Conservation (phyloP, 1,140 invertebrate species). For the Vanessa atalanta region DNA sequence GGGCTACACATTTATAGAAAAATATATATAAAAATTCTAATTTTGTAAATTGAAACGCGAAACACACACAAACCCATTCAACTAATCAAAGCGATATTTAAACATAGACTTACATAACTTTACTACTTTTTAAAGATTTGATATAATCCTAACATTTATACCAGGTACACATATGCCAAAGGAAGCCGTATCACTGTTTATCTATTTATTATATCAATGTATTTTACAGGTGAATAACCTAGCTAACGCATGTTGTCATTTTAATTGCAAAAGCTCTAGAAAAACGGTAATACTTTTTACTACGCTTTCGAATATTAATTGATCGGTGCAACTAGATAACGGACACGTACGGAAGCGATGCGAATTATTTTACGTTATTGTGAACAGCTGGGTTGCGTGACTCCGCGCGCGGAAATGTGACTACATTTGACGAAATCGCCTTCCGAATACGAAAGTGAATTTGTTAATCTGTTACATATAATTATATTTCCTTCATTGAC, state of each 20-base stretch:
- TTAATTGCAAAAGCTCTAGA: constrained; percentile 38
- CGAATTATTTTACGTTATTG: constrained; percentile 32
- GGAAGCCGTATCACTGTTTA: not conserved
- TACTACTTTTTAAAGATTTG: too few relatives aligned
- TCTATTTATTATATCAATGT: not conserved
- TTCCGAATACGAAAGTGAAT: constrained; percentile 31
- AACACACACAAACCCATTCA: too few relatives aligned
- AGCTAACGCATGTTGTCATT: constrained; percentile 24
- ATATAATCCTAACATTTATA: too few relatives aligned
- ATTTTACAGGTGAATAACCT: constrained; percentile 12
- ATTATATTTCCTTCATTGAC: not conserved
- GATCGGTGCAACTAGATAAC: constrained; percentile 48
- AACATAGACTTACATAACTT: too few relatives aligned
- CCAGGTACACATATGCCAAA: too few relatives aligned
- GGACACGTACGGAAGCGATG: constrained; percentile 52
- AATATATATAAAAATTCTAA: too few relatives aligned
- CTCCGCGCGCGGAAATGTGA: constrained; percentile 24
- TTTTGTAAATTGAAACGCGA: too few relatives aligned
- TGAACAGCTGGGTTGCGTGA: constrained; percentile 33
- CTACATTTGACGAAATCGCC: constrained; percentile 24
- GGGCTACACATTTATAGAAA: too few relatives aligned
- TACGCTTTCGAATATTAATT: constrained; percentile 61
- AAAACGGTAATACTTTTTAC: constrained; percentile 43
- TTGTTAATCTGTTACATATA: not conserved
- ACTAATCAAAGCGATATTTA: too few relatives aligned